phyloP scores from a whole-genome alignment of 1,140 invertebrate species.

The Cydia pomonella region DNA sequence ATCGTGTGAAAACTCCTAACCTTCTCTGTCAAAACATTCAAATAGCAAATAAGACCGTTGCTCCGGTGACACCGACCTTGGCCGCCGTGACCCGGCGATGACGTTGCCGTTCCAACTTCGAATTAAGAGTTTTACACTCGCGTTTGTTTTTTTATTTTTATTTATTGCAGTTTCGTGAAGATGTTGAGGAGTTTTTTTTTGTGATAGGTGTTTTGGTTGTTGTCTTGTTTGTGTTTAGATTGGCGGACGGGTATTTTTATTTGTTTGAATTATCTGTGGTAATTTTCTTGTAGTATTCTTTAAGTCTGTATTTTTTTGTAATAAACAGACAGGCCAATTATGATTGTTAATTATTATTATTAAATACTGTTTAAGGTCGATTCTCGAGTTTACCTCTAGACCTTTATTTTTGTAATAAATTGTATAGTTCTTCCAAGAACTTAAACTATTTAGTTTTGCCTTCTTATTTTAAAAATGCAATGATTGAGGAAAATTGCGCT shows the following conservation, averaged over 20 bases:
- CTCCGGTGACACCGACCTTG: constrained; percentile 30
- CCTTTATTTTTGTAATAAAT: neutral
- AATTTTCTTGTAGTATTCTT: neutral
- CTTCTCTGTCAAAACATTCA: constrained; percentile 22
- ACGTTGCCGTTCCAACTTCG: constrained; percentile 10
- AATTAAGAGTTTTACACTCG: neutral
- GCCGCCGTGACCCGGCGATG: constrained; percentile 16
- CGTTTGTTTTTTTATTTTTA: neutral
- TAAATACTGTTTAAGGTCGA: no score
- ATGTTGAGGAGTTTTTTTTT: neutral
- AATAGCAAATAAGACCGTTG: constrained; percentile 9
- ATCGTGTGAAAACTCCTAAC: constrained; percentile 29
- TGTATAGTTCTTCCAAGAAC: neutral
- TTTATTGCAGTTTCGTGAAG: constrained; percentile 12
- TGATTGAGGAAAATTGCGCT: constrained; percentile 13
- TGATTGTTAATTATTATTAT: no score
- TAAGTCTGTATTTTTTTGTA: neutral
- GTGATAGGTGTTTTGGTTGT: neutral
- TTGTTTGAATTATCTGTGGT: constrained; percentile 1
- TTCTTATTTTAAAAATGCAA: neutral
- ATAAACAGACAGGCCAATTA: neutral
- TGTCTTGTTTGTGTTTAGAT: constrained; percentile 21
- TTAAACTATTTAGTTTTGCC: neutral
- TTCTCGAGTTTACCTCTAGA: no score
- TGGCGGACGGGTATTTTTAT: neutral